Conservation (phyloP, 2,113 vertebrate species). For the Scatophagus argus region DNA sequence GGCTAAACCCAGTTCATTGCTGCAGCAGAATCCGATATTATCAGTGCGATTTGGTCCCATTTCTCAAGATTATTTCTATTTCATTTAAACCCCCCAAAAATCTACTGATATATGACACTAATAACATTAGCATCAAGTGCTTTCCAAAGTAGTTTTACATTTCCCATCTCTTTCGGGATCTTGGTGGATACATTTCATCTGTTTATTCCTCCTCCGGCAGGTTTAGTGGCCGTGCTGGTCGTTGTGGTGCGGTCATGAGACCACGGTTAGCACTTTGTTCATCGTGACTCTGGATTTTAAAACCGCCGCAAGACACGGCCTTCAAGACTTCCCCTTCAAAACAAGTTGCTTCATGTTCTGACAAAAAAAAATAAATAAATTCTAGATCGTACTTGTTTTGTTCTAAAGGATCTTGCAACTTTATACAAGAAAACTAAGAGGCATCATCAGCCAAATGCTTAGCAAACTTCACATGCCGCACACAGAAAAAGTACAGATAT, state of each 20-base stretch:
- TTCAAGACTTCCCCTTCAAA: not conserved
- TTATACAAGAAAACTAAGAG: not conserved
- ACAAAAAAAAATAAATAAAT: too few species aligned
- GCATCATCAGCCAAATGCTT: not conserved
- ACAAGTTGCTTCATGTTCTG: not conserved
- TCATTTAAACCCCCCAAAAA: not conserved
- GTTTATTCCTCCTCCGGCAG: constrained; percentile 42
- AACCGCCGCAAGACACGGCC: not conserved
- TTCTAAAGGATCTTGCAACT: not conserved
- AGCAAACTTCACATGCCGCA: not conserved
- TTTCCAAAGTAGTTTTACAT: constrained; percentile 18
- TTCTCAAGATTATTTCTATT: constrained; percentile 6
- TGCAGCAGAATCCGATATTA: not conserved
- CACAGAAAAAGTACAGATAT: not conserved
- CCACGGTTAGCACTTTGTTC: constrained; percentile 37
- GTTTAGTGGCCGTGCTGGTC: constrained; percentile 17
- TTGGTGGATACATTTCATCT: not conserved
- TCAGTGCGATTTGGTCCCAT: not conserved
- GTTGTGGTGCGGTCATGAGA: constrained; percentile 57
- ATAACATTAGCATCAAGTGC: not conserved
- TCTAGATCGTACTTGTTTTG: not conserved
- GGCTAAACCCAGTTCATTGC: not conserved
- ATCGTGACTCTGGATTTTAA: constrained; percentile 31
- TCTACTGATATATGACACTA: not conserved
- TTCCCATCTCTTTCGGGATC: not conserved